Evolutionary conservation across 2,888 invertebrate genomes (phyloP), one percentile per base, ranked within the genome.

Genomic region (Chrysina gloriosa): DNA sequence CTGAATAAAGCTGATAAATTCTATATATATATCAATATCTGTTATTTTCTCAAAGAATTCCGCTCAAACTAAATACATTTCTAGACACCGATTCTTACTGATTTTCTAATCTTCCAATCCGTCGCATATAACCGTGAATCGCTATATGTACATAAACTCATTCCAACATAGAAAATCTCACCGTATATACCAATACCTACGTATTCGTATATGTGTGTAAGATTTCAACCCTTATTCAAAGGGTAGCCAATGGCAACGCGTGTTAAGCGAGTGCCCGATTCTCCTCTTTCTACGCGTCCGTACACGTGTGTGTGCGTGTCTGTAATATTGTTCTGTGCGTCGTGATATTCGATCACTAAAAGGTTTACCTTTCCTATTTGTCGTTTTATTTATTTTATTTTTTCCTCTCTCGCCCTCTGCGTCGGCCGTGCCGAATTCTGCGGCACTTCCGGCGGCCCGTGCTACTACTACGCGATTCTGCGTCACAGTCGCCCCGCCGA

Each of bases 201-300:
- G 48, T n/a, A 14, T 19, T 29, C 52, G 31, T 31, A 21, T 52
- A 29, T 45, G 29, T 61, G 71, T 78, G 77, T 79, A 79, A 81
- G 80, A 81, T 81, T 81, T 80, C 81, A 80, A 77, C 80, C 80
- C 79, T 77, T 79, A 76, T 74, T 74, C 72, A 73, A 77, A 73
- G 71, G 75, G 80, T 81, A 79, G 77, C 81, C 82, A 80, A 80
- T 82, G 71, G 80, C 80, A 81, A 81, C 80, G 78, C 77, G 78
- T 77, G 77, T 75, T 76, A 63, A 74, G 72, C 76, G 73, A 45
- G 68, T 68, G 69, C 68, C 66, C 68, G 75, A 70, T 74, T 74
- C 76, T 77, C 75, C 36, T 36, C 25, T n/a, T 75, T 65, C 36
- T 21, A 34, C 11, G n/a, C 23, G 11, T 23, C 36, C 11, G 25